Evolutionary conservation across 2,888 invertebrate genomes (phyloP).

Genomic region (Drosophila robusta): DNA sequence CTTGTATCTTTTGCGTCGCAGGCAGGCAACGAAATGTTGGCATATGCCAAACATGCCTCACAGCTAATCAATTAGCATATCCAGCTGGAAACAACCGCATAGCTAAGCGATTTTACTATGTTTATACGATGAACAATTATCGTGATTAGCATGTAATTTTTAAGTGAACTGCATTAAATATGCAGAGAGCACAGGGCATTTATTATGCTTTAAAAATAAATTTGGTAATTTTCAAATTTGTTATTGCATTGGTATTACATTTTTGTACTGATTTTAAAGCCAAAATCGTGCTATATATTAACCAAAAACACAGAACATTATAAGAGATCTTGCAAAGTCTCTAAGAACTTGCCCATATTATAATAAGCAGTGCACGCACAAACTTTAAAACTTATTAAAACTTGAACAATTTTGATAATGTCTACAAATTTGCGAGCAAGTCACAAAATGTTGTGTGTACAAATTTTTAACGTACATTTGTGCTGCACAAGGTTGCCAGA

Average conservation of each 20-base stretch:
- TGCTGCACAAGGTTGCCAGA: constrained; percentile 51
- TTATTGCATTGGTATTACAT: too few species aligned
- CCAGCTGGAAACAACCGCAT: constrained; percentile 8
- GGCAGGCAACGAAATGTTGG: constrained; percentile 37
- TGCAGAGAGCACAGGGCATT: neutral
- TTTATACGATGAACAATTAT: constrained; percentile 6
- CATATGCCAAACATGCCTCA: constrained; percentile 40
- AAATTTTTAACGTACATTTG: constrained; percentile 36
- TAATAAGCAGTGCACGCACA: neutral
- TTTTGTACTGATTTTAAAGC: too few species aligned
- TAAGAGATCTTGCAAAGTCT: neutral
- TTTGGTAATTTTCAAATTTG: too few species aligned
- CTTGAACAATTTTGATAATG: constrained; percentile 31
- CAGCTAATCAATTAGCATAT: constrained; percentile 61
- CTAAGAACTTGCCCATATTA: neutral
- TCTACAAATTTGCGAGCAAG: constrained; percentile 49
- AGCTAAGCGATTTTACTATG: constrained; percentile 3
- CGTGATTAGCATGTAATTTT: neutral
- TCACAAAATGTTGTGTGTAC: constrained; percentile 38
- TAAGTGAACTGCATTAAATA: neutral
- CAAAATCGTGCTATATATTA: too few species aligned
- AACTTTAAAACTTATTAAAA: constrained; percentile 24
- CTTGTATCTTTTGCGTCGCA: constrained; percentile 23
- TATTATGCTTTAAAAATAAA: neutral
- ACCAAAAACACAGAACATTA: neutral